Conservation (phyloP, 2,888 invertebrate species). For the Dryocosmus kuriphilus region DNA sequence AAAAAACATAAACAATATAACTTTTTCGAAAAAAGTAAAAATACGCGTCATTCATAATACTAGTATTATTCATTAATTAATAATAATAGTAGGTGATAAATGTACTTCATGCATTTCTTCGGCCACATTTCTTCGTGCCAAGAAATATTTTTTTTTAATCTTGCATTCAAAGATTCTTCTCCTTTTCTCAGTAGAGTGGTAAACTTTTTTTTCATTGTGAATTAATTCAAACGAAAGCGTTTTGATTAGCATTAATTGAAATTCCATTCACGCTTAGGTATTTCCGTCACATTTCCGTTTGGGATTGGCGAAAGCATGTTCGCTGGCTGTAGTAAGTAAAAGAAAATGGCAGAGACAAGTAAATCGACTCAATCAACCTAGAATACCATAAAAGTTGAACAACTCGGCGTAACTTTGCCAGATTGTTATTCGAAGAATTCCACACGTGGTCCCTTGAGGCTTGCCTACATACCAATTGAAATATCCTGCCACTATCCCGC, state of each 20-base stretch:
- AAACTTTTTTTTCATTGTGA: not conserved
- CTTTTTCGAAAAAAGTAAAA: too few relatives aligned
- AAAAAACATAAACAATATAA: too few relatives aligned
- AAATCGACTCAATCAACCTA: conserved; percentile 17
- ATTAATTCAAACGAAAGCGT: conserved; percentile 3
- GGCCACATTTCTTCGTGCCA: too few relatives aligned
- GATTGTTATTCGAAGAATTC: conserved; percentile 31
- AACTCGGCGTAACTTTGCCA: conserved; percentile 1
- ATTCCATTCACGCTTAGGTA: conserved; percentile 4
- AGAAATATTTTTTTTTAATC: too few relatives aligned
- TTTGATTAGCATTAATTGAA: conserved; percentile 3
- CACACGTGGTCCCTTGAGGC: conserved; percentile 23
- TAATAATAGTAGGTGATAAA: too few relatives aligned
- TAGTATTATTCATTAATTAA: too few relatives aligned
- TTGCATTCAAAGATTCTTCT: too few relatives aligned
- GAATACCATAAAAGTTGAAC: conserved; percentile 32
- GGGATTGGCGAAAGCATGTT: conserved; percentile 16
- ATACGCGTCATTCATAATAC: too few relatives aligned
- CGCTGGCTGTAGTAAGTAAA: not conserved
- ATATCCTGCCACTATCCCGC: conserved; percentile 31
- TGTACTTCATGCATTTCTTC: too few relatives aligned
- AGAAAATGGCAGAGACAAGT: conserved; percentile 11
- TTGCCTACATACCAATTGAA: conserved; percentile 38
- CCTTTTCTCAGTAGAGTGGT: too few relatives aligned
- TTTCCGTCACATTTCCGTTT: conserved; percentile 34